These are phyloP conservation scores for Lottia gigantea DNA, from an alignment of 2,888 invertebrate genomes.

Conservation along the genomic window DNA sequence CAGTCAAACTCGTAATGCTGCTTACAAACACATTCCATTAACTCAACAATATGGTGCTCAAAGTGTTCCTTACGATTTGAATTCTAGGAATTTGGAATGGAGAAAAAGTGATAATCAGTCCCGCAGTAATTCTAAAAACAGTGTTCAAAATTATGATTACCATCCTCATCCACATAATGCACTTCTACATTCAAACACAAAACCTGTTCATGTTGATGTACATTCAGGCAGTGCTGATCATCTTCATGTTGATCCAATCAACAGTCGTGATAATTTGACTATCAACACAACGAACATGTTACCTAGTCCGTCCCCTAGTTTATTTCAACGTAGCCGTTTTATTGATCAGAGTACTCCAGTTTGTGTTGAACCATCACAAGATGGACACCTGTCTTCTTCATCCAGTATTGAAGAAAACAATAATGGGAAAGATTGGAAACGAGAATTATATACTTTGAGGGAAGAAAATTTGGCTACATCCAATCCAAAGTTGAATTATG, in stretches of 20 bases:
- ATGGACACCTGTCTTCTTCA: background rate
- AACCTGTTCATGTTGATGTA: background rate
- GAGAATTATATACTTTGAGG: constrained; percentile 32
- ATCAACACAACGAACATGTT: background rate
- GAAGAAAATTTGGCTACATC: constrained; percentile 25
- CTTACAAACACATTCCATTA: constrained; percentile 27
- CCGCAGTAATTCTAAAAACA: background rate
- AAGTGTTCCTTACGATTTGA: constrained; percentile 38
- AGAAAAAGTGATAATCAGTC: background rate
- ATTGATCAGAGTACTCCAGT: constrained; percentile 54
- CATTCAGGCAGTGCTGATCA: background rate
- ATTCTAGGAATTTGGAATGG: constrained; percentile 19
- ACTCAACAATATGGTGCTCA: constrained; percentile 30
- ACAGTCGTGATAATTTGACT: background rate
- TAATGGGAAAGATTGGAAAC: constrained; percentile 19
- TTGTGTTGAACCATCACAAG: constrained; percentile 32
- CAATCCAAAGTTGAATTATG: constrained; percentile 6
- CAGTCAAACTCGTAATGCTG: constrained; percentile 29
- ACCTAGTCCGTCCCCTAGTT: constrained; percentile 42
- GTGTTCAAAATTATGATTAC: constrained; percentile 4
- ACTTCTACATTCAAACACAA: background rate
- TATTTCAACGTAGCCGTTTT: constrained; percentile 42
- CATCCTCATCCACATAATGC: constrained; percentile 21
- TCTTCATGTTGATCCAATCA: background rate
- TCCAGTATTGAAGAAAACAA: constrained; percentile 16